Percentiles rank a stretch among this genome's conserved stretches.
These are phyloP conservation scores for Danio rerio DNA, from an alignment of 2,113 vertebrate species.

Conservation along the genomic window GRCz12tu NC_133179.1:1871001-1871500, in stretches of 20 bases:
- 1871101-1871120: slow-evolving; percentile 88
- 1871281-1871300: slow-evolving; percentile 93
- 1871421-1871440: slow-evolving; percentile 95
- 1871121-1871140: slow-evolving; percentile 88
- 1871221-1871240: slow-evolving; percentile 96
- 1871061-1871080: too few species aligned
- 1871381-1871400: slow-evolving; percentile 98
- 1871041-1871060: too few species aligned
- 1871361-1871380: slow-evolving; percentile 62
- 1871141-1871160: too few species aligned
- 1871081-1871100: too few species aligned
- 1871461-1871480: background rate
- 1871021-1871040: too few species aligned
- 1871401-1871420: slow-evolving; percentile 94
- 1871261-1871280: slow-evolving; percentile 89
- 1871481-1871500: background rate
- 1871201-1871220: slow-evolving; percentile 71
- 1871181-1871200: too few species aligned
- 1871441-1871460: slow-evolving; percentile 76
- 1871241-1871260: slow-evolving; percentile 94
- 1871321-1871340: background rate
- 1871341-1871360: background rate
- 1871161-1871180: too few species aligned
- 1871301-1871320: slow-evolving; percentile 76
- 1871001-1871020: too few species aligned